Evolutionary conservation across 2,888 invertebrate genomes (phyloP).

Genomic region (Odontothrips loti): DNA sequence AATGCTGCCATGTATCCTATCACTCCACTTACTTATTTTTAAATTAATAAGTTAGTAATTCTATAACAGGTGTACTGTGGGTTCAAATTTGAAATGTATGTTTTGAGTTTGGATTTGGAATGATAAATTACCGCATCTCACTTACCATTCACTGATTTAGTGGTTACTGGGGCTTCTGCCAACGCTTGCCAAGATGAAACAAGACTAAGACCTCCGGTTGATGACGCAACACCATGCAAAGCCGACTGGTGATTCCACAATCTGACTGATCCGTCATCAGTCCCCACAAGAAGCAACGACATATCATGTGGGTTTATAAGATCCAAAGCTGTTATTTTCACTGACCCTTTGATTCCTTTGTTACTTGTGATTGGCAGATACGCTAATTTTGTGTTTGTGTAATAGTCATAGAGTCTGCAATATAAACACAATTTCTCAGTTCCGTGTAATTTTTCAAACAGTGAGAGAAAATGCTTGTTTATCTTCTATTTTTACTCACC

Average conservation of each 20-base stretch:
- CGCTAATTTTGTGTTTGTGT: slow-evolving; percentile 65
- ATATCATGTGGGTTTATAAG: slow-evolving; percentile 83
- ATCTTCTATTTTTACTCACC: slow-evolving; percentile 49
- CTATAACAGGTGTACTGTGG: too few species aligned
- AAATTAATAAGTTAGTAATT: too few species aligned
- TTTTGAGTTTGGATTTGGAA: too few species aligned
- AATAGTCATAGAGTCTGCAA: slow-evolving; percentile 76
- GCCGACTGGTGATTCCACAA: slow-evolving; percentile 53
- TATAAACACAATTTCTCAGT: slow-evolving; percentile 27
- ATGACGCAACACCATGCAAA: slow-evolving; percentile 37
- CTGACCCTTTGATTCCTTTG: slow-evolving; percentile 42
- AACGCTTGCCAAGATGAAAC: slow-evolving; percentile 85
- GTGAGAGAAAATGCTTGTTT: slow-evolving; percentile 23
- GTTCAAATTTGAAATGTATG: too few species aligned
- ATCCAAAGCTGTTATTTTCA: slow-evolving; percentile 75
- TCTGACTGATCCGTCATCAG: slow-evolving; percentile 72
- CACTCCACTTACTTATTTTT: too few species aligned
- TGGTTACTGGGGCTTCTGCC: slow-evolving; percentile 55
- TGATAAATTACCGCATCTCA: background rate
- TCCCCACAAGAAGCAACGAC: slow-evolving; percentile 68
- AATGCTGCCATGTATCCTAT: too few species aligned
- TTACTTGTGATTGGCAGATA: slow-evolving; percentile 47
- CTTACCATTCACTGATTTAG: slow-evolving; percentile 46
- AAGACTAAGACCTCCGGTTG: slow-evolving; percentile 51
- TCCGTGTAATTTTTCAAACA: background rate